phyloP scores from a whole-genome alignment of 2,113 vertebrate genomes.

The Passer montanus region DNA sequence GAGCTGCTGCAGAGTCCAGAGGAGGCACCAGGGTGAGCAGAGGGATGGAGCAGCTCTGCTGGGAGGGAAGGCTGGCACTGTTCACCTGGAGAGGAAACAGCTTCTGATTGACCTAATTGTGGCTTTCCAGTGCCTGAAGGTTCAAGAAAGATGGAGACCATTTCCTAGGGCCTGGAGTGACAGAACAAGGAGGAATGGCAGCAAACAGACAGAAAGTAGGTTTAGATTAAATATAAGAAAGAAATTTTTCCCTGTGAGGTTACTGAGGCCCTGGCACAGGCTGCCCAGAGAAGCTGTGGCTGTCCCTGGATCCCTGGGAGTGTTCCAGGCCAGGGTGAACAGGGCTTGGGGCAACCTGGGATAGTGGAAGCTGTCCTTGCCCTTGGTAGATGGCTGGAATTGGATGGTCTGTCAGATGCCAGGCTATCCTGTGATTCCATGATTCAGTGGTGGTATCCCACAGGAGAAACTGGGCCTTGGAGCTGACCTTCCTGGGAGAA shows the following conservation, averaged over 20 bases:
- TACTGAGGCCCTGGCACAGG: rapidly evolving
- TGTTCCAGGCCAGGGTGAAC: rapidly evolving
- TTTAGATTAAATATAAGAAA: not conserved
- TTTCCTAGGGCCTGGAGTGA: not conserved
- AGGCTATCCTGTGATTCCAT: not conserved
- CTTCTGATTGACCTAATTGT: rapidly evolving
- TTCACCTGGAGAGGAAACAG: not conserved
- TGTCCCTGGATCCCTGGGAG: not conserved
- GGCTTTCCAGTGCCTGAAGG: rapidly evolving
- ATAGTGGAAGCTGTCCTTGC: rapidly evolving
- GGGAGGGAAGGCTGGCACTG: not conserved
- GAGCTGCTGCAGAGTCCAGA: not conserved
- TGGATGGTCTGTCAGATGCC: not conserved
- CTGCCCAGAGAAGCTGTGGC: not conserved
- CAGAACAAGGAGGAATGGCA: not conserved
- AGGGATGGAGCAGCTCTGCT: not conserved
- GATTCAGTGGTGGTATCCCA: not conserved
- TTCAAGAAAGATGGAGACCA: not conserved
- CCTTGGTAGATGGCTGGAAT: rapidly evolving
- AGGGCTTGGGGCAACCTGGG: not conserved
- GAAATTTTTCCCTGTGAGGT: not conserved
- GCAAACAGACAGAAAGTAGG: not conserved
- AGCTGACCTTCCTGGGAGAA: not conserved
- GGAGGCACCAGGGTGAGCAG: not conserved
- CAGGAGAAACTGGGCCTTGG: not conserved